phyloP scores from a whole-genome alignment of 2,888 invertebrate genomes.

The Acrobasis repandana region DNA sequence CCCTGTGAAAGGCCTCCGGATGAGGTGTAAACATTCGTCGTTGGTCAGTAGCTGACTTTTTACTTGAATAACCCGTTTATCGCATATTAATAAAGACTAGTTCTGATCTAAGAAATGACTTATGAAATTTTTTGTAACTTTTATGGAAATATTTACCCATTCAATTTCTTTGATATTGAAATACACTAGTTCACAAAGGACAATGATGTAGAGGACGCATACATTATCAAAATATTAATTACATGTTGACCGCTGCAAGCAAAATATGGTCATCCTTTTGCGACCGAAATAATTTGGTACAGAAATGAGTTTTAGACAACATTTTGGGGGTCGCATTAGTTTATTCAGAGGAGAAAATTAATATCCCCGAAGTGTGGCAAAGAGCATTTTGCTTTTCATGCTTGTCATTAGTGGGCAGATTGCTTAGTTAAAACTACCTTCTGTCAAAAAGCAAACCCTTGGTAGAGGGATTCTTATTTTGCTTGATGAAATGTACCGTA shows the following conservation, averaged over 20 bases:
- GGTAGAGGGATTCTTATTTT: constrained; percentile 40
- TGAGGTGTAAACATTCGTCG: too few species aligned
- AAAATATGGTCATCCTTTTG: not conserved
- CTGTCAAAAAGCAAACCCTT: constrained; percentile 36
- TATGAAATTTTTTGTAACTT: too few species aligned
- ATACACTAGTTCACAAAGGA: too few species aligned
- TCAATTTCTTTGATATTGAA: too few species aligned
- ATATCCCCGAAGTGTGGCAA: constrained; percentile 59
- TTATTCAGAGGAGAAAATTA: constrained; percentile 64
- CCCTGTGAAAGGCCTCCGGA: too few species aligned
- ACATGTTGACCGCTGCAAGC: not conserved
- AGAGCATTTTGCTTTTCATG: constrained; percentile 65
- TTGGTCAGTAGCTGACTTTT: too few species aligned
- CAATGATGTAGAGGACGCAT: too few species aligned
- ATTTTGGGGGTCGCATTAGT: constrained; percentile 46
- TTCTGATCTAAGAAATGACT: too few species aligned
- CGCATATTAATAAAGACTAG: too few species aligned
- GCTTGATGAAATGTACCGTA: constrained; percentile 36
- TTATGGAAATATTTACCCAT: too few species aligned
- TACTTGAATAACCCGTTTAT: too few species aligned
- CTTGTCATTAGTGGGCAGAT: constrained; percentile 49
- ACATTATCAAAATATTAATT: not conserved
- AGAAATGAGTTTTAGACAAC: constrained; percentile 18
- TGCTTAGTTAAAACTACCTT: constrained; percentile 36
- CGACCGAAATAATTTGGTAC: not conserved